Conservation (phyloP, 2,888 invertebrate genomes). For the Podabrus alpinus region DNA sequence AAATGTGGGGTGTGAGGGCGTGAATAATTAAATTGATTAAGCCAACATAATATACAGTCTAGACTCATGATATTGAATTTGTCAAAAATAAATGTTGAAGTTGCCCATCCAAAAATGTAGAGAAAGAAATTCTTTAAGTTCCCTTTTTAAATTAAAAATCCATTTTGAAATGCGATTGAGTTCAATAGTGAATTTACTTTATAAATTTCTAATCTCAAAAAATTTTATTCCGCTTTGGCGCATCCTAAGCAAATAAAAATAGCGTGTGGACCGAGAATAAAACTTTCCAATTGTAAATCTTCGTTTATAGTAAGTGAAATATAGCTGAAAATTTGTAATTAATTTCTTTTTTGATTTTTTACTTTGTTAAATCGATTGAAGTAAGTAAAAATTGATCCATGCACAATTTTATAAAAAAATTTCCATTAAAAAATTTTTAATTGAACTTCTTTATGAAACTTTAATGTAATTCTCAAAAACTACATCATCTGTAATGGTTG, state of each 20-base stretch:
- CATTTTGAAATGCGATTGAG: background rate
- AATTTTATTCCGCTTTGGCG: background rate
- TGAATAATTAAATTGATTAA: background rate
- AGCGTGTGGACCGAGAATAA: background rate
- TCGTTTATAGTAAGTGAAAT: background rate
- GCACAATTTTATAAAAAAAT: background rate
- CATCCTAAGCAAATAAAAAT: background rate
- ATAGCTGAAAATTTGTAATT: background rate
- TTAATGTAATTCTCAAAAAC: background rate
- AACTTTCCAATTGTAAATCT: background rate
- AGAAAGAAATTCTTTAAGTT: background rate
- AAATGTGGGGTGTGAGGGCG: background rate
- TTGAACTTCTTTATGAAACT: background rate
- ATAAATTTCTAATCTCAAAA: background rate
- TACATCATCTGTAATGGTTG: constrained; percentile 1
- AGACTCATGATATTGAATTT: background rate
- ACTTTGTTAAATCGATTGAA: background rate
- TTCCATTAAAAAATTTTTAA: background rate
- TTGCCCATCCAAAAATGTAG: background rate
- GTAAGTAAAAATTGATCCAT: background rate
- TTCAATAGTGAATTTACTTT: background rate
- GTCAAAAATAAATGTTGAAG: background rate
- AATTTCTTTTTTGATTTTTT: background rate
- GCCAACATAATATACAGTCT: background rate
- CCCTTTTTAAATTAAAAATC: background rate